phyloP scores from a whole-genome alignment of 2,888 invertebrate species.

The Lypha dubia region DNA sequence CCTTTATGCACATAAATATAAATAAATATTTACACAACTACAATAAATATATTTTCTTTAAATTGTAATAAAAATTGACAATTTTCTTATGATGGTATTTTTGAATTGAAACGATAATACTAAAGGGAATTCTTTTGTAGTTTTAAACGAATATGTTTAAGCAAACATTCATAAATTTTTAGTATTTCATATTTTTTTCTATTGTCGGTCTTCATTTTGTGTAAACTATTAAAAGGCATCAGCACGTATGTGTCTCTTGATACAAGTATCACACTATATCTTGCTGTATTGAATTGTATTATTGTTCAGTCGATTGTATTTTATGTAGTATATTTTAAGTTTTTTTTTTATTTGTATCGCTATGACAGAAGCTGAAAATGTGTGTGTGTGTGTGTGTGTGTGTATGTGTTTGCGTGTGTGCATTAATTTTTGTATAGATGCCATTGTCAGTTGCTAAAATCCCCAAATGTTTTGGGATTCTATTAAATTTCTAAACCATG shows the following conservation, averaged over 20 bases:
- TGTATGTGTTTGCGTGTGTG: not conserved
- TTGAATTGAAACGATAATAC: conserved; percentile 80
- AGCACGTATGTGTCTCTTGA: conserved; percentile 65
- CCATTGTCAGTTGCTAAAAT: conserved; percentile 27
- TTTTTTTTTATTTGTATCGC: conserved; percentile 35
- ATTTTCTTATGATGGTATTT: conserved; percentile 65
- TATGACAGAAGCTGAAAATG: conserved; percentile 24
- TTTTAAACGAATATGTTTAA: conserved; percentile 20
- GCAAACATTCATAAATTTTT: conserved; percentile 38
- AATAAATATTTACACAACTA: not conserved
- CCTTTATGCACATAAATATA: not conserved
- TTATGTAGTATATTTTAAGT: conserved; percentile 20
- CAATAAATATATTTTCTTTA: conserved; percentile 35
- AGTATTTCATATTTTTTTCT: conserved; percentile 33
- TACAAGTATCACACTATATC: conserved; percentile 22
- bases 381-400: conserved; percentile 14
- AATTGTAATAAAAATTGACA: conserved; percentile 57
- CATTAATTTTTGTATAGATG: conserved; percentile 21
- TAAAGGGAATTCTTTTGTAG: conserved; percentile 73
- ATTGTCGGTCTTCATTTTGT: too few species aligned
- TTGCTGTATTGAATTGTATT: conserved; percentile 33
- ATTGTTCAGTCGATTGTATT: conserved; percentile 48
- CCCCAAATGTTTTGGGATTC: conserved; percentile 67
- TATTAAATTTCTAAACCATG: conserved; percentile 59
- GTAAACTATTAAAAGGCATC: conserved; percentile 67